phyloP scores from a whole-genome alignment of 2,113 vertebrate species.

The Montifringilla adamsi region DNA sequence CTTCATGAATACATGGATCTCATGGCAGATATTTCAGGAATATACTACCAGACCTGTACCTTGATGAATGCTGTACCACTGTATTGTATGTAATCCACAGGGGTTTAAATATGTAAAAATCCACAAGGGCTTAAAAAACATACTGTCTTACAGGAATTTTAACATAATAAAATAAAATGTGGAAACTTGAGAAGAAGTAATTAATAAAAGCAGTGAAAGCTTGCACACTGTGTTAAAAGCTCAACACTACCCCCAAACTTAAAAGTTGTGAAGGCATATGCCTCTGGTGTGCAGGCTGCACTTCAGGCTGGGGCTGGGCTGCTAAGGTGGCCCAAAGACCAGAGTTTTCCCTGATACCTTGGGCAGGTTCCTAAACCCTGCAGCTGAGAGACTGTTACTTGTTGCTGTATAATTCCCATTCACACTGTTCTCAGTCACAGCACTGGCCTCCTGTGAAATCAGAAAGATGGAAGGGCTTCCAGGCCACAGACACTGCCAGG shows the following conservation, averaged over 20 bases:
- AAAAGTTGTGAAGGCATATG: not conserved
- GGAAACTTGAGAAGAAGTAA: not conserved
- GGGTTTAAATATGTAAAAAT: not conserved
- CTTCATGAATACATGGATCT: not conserved
- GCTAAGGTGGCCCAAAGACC: not conserved
- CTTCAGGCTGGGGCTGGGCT: not conserved
- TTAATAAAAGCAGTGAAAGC: slow-evolving; percentile 34
- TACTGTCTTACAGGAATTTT: not conserved
- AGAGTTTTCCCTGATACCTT: not conserved
- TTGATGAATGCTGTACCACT: not conserved
- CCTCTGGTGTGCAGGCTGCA: not conserved
- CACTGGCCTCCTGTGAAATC: not conserved
- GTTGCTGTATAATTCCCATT: not conserved
- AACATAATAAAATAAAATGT: slow-evolving; percentile 2
- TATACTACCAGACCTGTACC: not conserved
- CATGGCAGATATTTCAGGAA: not conserved
- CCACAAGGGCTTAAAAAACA: not conserved
- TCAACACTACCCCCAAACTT: not conserved
- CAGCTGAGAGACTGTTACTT: not conserved
- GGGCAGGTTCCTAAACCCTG: not conserved
- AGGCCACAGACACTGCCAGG: not conserved
- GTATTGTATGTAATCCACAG: not conserved
- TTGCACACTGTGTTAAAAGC: not conserved
- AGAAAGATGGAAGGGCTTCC: not conserved
- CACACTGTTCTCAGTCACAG: not conserved